These are phyloP conservation scores for Notothenia coriiceps DNA, from an alignment of 2,113 vertebrate species.

Conservation along the genomic window DNA sequence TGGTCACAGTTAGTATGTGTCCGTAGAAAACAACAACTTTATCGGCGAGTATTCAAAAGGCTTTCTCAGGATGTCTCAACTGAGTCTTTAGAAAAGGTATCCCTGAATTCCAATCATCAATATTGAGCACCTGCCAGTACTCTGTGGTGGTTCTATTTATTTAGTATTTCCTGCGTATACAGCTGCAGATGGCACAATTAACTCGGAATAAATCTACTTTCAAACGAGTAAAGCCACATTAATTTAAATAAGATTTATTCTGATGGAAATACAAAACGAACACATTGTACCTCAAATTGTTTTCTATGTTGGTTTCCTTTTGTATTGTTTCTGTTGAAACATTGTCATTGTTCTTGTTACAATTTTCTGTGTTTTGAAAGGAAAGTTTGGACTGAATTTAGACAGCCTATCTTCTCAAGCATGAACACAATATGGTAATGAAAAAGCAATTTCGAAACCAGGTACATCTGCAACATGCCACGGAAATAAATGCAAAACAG, in stretches of 20 bases:
- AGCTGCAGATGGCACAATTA: conserved; percentile 17
- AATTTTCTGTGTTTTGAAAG: neutral
- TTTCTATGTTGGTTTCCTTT: neutral
- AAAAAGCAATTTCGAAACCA: neutral
- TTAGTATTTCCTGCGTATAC: neutral
- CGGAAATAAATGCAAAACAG: conserved; percentile 20
- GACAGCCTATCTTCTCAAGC: neutral
- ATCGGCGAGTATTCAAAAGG: neutral
- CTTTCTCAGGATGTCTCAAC: conserved; percentile 14
- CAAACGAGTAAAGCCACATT: neutral
- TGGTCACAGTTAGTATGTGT: too few species aligned
- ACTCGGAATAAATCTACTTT: neutral
- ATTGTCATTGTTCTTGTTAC: neutral
- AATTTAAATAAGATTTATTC: neutral
- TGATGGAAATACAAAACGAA: neutral
- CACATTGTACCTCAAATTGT: too few species aligned
- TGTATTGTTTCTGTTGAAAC: neutral
- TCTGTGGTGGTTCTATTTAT: neutral
- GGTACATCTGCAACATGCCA: conserved; percentile 12
- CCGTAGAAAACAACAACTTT: too few species aligned
- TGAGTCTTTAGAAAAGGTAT: conserved; percentile 8
- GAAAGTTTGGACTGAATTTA: conserved; percentile 2
- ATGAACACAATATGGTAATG: conserved; percentile 31
- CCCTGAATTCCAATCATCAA: neutral
- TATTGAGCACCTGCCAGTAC: neutral